phyloP scores from a whole-genome alignment of 2,113 vertebrate species.

The Corythaeola cristata region DNA sequence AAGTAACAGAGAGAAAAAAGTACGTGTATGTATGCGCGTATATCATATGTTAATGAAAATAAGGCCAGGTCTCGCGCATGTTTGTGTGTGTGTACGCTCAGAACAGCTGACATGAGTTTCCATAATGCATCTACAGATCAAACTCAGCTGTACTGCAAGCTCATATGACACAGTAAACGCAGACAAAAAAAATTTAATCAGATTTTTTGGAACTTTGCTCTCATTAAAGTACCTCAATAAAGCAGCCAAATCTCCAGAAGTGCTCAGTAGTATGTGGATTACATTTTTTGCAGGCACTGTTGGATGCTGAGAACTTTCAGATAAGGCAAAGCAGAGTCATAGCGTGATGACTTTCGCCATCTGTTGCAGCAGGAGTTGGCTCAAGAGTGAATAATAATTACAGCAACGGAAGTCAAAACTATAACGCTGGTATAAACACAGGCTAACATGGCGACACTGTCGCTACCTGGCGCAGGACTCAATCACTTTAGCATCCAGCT shows the following conservation, averaged over 20 bases:
- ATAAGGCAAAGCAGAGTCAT: not conserved
- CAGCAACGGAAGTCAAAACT: slow-evolving; percentile 2
- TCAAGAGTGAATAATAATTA: not conserved
- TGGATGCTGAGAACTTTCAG: not conserved
- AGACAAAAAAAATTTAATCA: not conserved
- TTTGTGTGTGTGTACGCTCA: fast-evolving
- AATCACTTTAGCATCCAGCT: not conserved
- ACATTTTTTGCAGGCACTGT: not conserved
- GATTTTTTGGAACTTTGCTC: not conserved
- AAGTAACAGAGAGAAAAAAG: not conserved
- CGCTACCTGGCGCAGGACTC: not conserved
- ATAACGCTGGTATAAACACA: not conserved
- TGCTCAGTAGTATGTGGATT: not conserved
- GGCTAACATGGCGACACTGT: not conserved
- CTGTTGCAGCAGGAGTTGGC: not conserved
- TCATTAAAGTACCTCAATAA: not conserved
- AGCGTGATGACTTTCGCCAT: not conserved
- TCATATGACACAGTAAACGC: not conserved
- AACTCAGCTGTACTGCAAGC: not conserved
- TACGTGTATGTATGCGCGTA: too few species aligned
- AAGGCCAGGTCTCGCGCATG: not conserved
- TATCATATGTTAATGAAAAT: not conserved
- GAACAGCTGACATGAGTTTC: not conserved
- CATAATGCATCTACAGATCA: not conserved
- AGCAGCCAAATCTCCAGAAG: not conserved